A percentile compares a stretch with the other conserved stretches of the same genome.
Conservation (phyloP, 2,888 invertebrate species). For the Bellardia bayeri region DNA sequence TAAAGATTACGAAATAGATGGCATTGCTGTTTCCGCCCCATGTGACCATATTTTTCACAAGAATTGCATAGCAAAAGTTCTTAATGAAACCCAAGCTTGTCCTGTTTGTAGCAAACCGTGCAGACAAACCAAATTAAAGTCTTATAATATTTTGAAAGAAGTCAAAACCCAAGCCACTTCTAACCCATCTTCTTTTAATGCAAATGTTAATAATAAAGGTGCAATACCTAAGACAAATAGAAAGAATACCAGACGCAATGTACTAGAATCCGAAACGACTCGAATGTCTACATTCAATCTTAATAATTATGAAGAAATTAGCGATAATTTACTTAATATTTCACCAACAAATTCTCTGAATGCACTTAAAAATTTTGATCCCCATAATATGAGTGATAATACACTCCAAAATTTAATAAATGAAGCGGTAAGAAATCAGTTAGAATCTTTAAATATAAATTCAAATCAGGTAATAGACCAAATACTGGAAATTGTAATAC, state of each 20-base stretch:
- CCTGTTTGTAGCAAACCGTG: slow-evolving; percentile 25
- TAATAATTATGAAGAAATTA: not conserved
- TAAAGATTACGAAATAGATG: slow-evolving; percentile 24
- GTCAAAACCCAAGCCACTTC: not conserved
- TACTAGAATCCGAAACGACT: not conserved
- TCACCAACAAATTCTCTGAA: not conserved
- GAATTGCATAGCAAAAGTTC: not conserved
- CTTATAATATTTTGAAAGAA: slow-evolving; percentile 23
- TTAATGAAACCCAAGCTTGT: slow-evolving; percentile 24
- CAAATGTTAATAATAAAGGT: not conserved
- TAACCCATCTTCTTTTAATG: not conserved
- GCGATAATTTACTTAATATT: slow-evolving; percentile 1
- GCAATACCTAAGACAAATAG: not conserved
- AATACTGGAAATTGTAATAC: not conserved
- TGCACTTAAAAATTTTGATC: not conserved
- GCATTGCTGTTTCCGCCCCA: not conserved
- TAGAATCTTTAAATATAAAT: not conserved
- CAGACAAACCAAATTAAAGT: slow-evolving; percentile 22
- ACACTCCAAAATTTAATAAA: not conserved
- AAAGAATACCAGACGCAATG: not conserved
- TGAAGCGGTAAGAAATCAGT: not conserved
- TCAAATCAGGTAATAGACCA: not conserved
- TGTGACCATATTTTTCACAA: not conserved
- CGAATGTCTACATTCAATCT: not conserved
- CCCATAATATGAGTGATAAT: not conserved